Base-by-base conservation (phyloP, 2,113 vertebrate genomes). In the Scophthalmus maximus region DNA sequence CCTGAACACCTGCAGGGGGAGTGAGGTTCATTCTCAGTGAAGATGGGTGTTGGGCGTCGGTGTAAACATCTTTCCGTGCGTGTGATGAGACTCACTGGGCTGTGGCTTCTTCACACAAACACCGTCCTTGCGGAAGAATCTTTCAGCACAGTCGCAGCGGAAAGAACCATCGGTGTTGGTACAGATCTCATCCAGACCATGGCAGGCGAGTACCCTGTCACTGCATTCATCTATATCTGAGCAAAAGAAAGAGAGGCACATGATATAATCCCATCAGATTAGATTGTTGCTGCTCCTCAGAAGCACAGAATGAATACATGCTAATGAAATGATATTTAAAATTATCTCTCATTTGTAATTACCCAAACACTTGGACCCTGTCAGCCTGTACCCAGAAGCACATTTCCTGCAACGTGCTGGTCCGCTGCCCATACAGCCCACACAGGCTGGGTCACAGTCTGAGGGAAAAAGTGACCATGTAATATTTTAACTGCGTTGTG, bases 361-460 rank as follows among this genome's bases (percentile, higher is more conserved):
- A 98, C 97, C 97, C 14, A 97, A 89, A 88, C 97, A 99, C 80
- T 96, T 97, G 79, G 94, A 92, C 49, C 95, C 97, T 0, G 92
- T 92, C 51, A 96, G 92, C 88, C 92, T 94, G 91, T 94, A 98
- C n/a, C 97, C 97, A 36, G 91, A 83, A 70, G 96, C 95, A 87
- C 97, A 99, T 70, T 94, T 97, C 87, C 94, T 96, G 91, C 97
- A 99, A 73, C 96, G 95, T 59, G 95, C 94, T 0, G 96, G 92
- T 62, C 97, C 97, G 0, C 94, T 91, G 0, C 96, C 97, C 96
- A 98, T 96, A 87, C 97, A 99, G 64, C 96, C 95, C 0, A 94
- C 92, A 83, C 97, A 99, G 52, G 97, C 94, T 0, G 86, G 91
- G 79, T 96, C 95, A 77, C 97, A 99, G 42, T 93, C 97, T 99